A percentile compares a stretch with the other conserved stretches of the same genome.
Evolutionary conservation across 2,113 vertebrate species (phyloP).

Genomic region (Rhadina sibilatrix): DNA sequence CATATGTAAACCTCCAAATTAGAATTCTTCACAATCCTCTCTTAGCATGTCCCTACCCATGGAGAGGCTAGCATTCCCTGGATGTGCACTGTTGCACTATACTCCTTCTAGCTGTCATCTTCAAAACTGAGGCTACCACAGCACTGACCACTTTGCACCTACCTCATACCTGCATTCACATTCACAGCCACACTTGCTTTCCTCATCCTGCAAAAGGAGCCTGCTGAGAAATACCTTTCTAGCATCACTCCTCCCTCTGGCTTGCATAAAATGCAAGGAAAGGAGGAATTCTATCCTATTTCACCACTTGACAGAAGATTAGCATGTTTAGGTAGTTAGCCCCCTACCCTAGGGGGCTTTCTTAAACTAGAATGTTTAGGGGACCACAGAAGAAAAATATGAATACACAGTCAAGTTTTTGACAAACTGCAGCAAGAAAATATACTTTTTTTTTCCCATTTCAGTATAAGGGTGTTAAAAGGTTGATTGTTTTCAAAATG

Average conservation of each 20-base stretch:
- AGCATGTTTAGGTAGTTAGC: no score
- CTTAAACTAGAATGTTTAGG: neutral
- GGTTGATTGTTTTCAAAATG: neutral
- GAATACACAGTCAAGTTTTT: neutral
- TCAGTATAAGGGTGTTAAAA: neutral
- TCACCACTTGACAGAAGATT: neutral
- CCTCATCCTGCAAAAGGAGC: neutral
- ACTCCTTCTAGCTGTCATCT: neutral
- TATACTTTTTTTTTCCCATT: neutral
- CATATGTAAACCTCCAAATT: no score
- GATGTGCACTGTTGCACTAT: rapidly evolving
- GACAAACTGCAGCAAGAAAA: neutral
- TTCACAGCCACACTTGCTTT: neutral
- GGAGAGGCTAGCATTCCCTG: neutral
- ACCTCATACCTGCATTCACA: neutral
- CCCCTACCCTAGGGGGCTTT: neutral
- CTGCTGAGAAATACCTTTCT: neutral
- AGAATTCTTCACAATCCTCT: neutral
- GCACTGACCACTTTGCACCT: neutral
- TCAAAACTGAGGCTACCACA: neutral
- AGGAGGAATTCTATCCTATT: neutral
- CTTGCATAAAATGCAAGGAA: neutral
- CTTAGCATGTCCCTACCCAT: neutral
- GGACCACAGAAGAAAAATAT: neutral
- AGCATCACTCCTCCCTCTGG: neutral